Percentiles rank a stretch among this genome's conserved stretches.
phyloP scores from a whole-genome alignment of 30 jellyfish, hydroid and myxozoan species.

The Hydractinia echinata region DNA sequence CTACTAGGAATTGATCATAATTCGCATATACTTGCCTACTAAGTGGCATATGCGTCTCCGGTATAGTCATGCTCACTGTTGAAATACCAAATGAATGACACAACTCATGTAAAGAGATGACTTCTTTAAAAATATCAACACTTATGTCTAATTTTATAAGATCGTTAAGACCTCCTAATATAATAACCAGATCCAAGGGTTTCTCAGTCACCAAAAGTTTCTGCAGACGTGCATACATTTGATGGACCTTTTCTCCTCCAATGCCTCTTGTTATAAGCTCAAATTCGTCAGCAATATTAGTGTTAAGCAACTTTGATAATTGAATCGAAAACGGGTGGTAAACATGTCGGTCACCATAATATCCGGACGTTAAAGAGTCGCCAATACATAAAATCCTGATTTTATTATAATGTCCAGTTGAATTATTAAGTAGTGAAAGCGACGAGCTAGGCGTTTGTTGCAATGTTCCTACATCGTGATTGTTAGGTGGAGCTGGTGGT shows the following conservation, averaged over 20 bases:
- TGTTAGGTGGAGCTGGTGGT: background rate
- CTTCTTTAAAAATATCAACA: conserved; percentile 24
- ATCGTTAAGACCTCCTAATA: conserved; percentile 32
- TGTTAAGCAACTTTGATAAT: conserved; percentile 15
- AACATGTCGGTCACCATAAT: conserved; percentile 31
- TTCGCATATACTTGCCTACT: conserved; percentile 29
- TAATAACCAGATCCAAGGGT: conserved; percentile 32
- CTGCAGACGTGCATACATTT: conserved; percentile 22
- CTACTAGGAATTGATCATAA: conserved; percentile 30
- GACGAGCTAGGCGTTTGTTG: background rate
- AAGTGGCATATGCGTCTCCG: conserved; percentile 39
- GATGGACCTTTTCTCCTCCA: conserved; percentile 45
- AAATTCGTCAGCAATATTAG: conserved; percentile 31
- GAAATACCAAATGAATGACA: conserved; percentile 36
- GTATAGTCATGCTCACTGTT: conserved; percentile 34
- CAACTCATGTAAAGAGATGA: conserved; percentile 25
- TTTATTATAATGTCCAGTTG: conserved; percentile 7
- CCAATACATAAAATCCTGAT: conserved; percentile 37
- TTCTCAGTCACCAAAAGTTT: conserved; percentile 24
- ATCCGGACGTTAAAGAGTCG: conserved; percentile 36
- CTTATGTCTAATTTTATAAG: conserved; percentile 29
- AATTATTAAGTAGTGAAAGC: background rate
- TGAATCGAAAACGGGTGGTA: conserved; percentile 29
- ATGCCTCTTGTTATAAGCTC: conserved; percentile 34
- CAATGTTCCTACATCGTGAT: background rate